phyloP scores from a whole-genome alignment of 1,140 invertebrate species.

The Drosophila bifasciata region DNA sequence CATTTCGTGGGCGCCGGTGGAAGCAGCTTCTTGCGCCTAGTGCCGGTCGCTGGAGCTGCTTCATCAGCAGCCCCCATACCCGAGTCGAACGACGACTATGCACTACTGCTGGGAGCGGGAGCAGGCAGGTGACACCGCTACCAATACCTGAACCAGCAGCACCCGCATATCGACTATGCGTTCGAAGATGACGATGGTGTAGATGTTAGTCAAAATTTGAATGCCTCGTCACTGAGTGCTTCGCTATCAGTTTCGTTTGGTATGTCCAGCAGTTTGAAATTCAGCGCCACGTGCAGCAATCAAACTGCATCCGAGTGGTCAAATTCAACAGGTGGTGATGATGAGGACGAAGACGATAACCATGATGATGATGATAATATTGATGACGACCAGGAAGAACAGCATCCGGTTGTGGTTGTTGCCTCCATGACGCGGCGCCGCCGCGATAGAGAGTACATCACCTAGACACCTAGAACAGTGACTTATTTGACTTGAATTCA shows the following conservation, averaged over 20 bases:
- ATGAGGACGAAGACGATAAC: constrained; percentile 48
- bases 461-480: constrained; percentile 45
- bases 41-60: constrained; percentile 36
- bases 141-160: constrained; percentile 49
- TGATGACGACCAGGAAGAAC: constrained; percentile 42
- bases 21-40: constrained; percentile 62
- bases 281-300: constrained; percentile 73
- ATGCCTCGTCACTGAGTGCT: constrained; percentile 68
- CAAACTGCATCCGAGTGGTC: constrained; percentile 77
- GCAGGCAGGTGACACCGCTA: constrained; percentile 79
- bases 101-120: constrained; percentile 68
- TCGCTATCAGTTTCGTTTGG: constrained; percentile 75
- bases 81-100: constrained; percentile 78
- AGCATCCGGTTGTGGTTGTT: constrained; percentile 55
- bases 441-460: constrained; percentile 70
- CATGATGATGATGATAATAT: constrained; percentile 38
- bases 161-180: constrained; percentile 52
- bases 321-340: constrained; percentile 72
- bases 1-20: constrained; percentile 38
- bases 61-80: constrained; percentile 72
- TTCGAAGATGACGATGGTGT: constrained; percentile 65
- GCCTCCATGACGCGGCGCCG: constrained; percentile 60
- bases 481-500: constrained; percentile 4
- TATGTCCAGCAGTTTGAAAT: constrained; percentile 77
- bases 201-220: constrained; percentile 69